A percentile compares a stretch with the other conserved stretches of the same genome.
phyloP scores from a whole-genome alignment of 1,140 invertebrate genomes.

The Chionoecetes opilio region DNA sequence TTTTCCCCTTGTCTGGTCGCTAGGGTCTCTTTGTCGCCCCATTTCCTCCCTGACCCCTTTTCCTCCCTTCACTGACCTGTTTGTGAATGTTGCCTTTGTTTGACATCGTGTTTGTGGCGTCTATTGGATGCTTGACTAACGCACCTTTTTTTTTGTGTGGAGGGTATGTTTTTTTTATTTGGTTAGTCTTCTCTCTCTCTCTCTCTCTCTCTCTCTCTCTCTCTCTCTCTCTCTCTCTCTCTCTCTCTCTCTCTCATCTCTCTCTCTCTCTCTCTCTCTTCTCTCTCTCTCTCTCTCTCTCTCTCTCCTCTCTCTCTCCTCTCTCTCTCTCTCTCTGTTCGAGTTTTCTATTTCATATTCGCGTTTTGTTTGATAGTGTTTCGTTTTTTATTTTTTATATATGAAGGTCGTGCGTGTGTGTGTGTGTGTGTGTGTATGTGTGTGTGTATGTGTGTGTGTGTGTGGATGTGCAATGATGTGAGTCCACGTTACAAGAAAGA shows the following conservation, averaged over 20 bases:
- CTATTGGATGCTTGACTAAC: not conserved
- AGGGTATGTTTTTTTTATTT: not conserved
- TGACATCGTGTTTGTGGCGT: not conserved
- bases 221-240: slow-evolving; percentile 19
- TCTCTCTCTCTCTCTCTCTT: slow-evolving; percentile 28
- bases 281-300: not conserved
- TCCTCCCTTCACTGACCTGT: too few relatives aligned
- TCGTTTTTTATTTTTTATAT: too few relatives aligned
- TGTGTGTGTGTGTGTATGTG: not conserved
- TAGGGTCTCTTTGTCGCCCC: too few relatives aligned
- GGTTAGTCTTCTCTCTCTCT: not conserved
- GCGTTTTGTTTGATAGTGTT: too few relatives aligned
- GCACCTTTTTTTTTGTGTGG: not conserved
- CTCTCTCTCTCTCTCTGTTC: not conserved
- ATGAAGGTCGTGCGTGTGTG: not conserved
- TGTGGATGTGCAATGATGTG: not conserved
- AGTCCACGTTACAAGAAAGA: not conserved
- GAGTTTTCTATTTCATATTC: too few relatives aligned
- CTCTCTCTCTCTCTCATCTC: not conserved
- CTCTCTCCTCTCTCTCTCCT: too few relatives aligned
- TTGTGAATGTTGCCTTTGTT: not conserved
- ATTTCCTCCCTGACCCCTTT: not conserved
- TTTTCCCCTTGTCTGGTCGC: not conserved
- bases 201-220: slow-evolving; percentile 32
- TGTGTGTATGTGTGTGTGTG: slow-evolving; percentile 31